Base-by-base conservation (phyloP, 2,113 vertebrate species). In the Heterochromis multidens region DNA sequence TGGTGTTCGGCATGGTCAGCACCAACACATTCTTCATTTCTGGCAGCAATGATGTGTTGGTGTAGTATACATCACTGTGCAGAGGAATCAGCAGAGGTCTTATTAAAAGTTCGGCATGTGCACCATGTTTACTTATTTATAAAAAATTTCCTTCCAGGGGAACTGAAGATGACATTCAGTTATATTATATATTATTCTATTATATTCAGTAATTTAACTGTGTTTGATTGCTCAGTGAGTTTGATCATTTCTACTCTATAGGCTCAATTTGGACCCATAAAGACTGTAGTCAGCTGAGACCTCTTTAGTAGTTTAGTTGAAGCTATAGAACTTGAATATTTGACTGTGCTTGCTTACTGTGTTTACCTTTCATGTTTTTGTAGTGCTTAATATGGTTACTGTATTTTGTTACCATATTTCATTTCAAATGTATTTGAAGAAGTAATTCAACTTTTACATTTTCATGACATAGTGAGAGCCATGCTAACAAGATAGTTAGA, bases 11-110 rank as follows among this genome's bases (percentile, higher is more conserved):
- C 92, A 97, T 94, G 6, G 98, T 99, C 86, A 99, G 77, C 62
- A 99, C 98, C 91, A 99, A 94, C 58, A 99, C 97, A 49, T 99
- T 97, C 86, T 60, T 90, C 98, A 99, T 99, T 84, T 92, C 94
- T 14, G 21, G 80, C 17, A 82, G 65, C 43, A 58, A 96, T 1
- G 86, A 58, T 5, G 74, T 90, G 27, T 95, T 95, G 54, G 23
- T 94, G 94, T 97, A 97, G 88, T 99, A 99, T 0, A 77, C 0
- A 4, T 97, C 95, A 85, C 98, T 99, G 93, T 43, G 89, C 86
- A 85, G 62, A 92, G 16, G 49, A 72, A 37, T 16, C 17, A 72
- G 56, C 21, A 16, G 17, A 43, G 61, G 27, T 11, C 3, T 13
- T 31, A 9, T 81, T 56, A 49, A 13, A 74, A 52, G 25, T n/a